These are phyloP conservation scores for Corythaixoides concolor DNA, from an alignment of 2,113 vertebrate species.

Conservation along the genomic window DNA sequence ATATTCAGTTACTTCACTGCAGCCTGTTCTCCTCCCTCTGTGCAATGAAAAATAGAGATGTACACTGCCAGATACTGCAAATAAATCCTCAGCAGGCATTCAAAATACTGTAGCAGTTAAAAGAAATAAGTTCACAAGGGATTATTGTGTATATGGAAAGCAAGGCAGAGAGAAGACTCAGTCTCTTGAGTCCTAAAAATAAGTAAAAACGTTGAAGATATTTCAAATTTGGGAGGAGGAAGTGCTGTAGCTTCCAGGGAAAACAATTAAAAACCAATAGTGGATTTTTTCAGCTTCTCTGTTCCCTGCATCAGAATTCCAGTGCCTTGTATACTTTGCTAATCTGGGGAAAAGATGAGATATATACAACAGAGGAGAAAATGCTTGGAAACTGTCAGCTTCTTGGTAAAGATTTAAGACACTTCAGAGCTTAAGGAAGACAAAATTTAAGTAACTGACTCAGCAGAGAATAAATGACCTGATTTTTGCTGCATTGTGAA, in stretches of 20 bases:
- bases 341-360: neutral
- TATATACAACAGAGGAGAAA: neutral
- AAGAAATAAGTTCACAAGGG: constrained; percentile 1
- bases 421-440: constrained; percentile 7
- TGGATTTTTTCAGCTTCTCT: neutral
- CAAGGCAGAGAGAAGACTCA: neutral
- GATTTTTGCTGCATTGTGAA: constrained; percentile 52
- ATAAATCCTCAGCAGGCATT: neutral
- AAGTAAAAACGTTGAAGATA: neutral
- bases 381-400: neutral
- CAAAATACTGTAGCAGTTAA: neutral
- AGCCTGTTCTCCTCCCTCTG: neutral
- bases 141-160: neutral
- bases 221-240: neutral
- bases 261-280: neutral
- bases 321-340: neutral
- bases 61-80: neutral
- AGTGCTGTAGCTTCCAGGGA: neutral
- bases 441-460: constrained; percentile 45
- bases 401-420: neutral
- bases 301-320: neutral
- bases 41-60: neutral
- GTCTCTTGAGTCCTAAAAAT: neutral
- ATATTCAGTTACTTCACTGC: neutral
- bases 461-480: constrained; percentile 44